Evolutionary conservation across 2,888 invertebrate species (phyloP).

Genomic region (Kryphioiulus occultus): DNA sequence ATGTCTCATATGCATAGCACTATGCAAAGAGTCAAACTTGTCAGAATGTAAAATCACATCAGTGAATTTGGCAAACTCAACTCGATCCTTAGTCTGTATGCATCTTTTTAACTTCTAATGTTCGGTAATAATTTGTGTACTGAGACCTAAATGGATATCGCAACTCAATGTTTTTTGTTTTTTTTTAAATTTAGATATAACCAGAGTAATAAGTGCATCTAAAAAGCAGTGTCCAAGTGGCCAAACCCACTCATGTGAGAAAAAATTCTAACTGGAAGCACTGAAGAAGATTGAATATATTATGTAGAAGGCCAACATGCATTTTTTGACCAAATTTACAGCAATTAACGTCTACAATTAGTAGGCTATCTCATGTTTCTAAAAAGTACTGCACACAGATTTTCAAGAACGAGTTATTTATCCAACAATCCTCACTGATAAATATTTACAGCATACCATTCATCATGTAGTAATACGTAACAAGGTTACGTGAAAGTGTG

Average conservation of each 20-base stretch:
- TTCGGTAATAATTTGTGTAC: too few species aligned
- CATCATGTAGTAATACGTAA: background rate
- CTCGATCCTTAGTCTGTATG: too few species aligned
- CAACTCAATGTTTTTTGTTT: too few species aligned
- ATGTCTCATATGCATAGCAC: background rate
- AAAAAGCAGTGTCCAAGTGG: background rate
- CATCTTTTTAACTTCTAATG: too few species aligned
- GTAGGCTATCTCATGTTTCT: too few species aligned
- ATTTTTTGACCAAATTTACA: background rate
- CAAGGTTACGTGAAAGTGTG: background rate
- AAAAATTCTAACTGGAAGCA: background rate
- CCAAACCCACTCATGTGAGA: background rate
- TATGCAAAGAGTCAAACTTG: constrained; percentile 1
- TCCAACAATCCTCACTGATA: background rate
- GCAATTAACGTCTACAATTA: background rate
- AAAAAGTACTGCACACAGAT: too few species aligned
- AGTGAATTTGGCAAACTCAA: background rate
- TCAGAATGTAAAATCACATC: background rate
- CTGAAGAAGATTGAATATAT: background rate
- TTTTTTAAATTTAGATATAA: too few species aligned
- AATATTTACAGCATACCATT: background rate
- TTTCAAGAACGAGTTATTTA: too few species aligned
- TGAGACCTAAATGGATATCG: too few species aligned
- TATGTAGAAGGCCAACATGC: background rate
- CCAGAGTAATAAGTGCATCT: too few species aligned